A percentile compares a stretch with the other conserved stretches of the same genome.
Conservation (phyloP, 2,797 vertebrate species). For the Oreortyx pictus region DNA sequence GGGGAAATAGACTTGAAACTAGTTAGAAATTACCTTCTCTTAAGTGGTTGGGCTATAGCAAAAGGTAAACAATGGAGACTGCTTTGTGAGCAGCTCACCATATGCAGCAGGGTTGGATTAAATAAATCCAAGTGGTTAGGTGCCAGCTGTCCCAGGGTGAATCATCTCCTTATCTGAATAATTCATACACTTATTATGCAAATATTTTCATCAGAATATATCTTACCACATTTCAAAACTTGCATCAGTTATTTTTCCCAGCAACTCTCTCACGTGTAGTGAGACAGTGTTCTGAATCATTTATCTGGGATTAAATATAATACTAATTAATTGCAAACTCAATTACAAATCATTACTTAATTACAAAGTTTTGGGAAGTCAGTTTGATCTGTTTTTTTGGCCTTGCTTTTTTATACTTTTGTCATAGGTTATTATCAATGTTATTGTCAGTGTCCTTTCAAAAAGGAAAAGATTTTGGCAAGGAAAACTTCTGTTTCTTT, state of each 20-base stretch:
- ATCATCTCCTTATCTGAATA: background rate
- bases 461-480: background rate
- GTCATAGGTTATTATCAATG: background rate
- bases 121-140: background rate
- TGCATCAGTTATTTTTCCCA: background rate
- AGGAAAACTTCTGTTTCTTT: background rate
- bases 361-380: background rate
- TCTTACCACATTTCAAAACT: background rate
- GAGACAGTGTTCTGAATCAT: background rate
- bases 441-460: background rate
- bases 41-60: background rate
- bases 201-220: background rate
- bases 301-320: background rate
- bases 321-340: background rate
- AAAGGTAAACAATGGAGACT: background rate
- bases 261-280: background rate
- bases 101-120: background rate
- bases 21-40: background rate
- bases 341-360: background rate
- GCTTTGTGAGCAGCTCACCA: background rate
- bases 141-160: background rate
- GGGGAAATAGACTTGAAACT: background rate
- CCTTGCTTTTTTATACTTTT: background rate
- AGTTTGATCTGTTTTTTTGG: background rate
- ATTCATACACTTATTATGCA: background rate